A percentile compares a stretch with the other conserved stretches of the same genome.
These are phyloP conservation scores for Enteromius thamalakanensis DNA, from an alignment of 2,797 vertebrate species.

Conservation along the genomic window DNA sequence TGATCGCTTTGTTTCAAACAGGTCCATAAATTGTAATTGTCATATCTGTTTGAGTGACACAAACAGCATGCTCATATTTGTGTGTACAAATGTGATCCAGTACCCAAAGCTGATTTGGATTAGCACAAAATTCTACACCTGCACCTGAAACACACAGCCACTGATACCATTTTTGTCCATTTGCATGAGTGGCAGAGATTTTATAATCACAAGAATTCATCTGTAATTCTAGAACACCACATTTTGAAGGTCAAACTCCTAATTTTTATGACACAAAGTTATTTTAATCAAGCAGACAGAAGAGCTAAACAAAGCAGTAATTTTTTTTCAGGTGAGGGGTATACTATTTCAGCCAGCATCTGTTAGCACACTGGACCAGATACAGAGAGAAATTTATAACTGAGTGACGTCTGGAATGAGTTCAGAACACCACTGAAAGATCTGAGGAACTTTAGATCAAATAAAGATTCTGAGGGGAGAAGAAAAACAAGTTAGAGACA, in stretches of 20 bases:
- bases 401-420: constrained; percentile 77
- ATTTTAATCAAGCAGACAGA: constrained; percentile 77
- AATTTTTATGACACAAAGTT: constrained; percentile 64
- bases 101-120: constrained; percentile 8
- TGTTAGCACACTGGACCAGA: constrained; percentile 78
- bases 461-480: constrained; percentile 45
- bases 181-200: constrained; percentile 21
- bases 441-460: constrained; percentile 74
- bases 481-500: constrained; percentile 34
- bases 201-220: constrained; percentile 47
- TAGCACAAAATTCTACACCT: constrained; percentile 28
- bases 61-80: not conserved
- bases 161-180: constrained; percentile 20
- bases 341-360: constrained; percentile 79
- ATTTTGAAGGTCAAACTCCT: constrained; percentile 69
- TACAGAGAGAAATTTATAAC: constrained; percentile 69
- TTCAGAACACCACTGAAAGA: constrained; percentile 78
- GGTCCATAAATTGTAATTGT: not conserved
- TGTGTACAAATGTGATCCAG: constrained; percentile 12
- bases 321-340: constrained; percentile 76
- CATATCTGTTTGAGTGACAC: not conserved
- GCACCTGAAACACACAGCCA: constrained; percentile 19
- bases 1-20: not conserved
- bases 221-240: constrained; percentile 50
- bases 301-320: constrained; percentile 67